Evolutionary conservation across 92 coral and sea anemone genomes (phyloP).

Genomic region (Heliopora coerulea): DNA sequence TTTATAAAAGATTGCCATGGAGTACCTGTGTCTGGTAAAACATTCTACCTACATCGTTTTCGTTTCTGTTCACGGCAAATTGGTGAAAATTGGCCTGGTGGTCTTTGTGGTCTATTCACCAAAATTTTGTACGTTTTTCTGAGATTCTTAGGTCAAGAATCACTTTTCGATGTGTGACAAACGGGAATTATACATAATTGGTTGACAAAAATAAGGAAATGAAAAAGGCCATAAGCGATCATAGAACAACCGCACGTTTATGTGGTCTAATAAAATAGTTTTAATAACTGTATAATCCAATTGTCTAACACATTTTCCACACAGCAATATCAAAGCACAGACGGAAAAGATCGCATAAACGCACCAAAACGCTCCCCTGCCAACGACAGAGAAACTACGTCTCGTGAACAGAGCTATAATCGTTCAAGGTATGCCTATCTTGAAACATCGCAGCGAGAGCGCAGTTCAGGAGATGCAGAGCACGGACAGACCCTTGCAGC

Average conservation of each 20-base stretch:
- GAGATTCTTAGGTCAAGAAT: too few species aligned
- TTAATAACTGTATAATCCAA: neutral
- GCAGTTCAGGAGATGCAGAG: neutral
- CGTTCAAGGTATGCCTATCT: constrained; percentile 21
- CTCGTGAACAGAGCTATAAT: constrained; percentile 5
- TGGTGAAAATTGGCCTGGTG: too few species aligned
- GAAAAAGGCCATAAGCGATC: neutral
- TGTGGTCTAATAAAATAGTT: neutral
- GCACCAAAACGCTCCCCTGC: constrained; percentile 32
- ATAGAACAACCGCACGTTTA: neutral
- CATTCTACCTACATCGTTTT: too few species aligned
- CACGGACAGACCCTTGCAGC: constrained; percentile 1
- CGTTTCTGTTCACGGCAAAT: too few species aligned
- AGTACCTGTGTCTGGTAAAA: too few species aligned
- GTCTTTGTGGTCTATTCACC: too few species aligned
- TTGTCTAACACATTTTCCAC: constrained; percentile 27
- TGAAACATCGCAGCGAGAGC: constrained; percentile 15
- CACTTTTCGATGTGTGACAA: too few species aligned
- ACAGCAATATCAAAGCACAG: constrained; percentile 34
- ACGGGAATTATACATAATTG: too few species aligned
- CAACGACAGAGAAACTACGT: constrained; percentile 14
- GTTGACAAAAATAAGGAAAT: too few species aligned
- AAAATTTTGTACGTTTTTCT: too few species aligned
- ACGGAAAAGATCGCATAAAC: constrained; percentile 16
- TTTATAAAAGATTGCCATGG: too few species aligned